Base-by-base conservation (phyloP, 2,797 vertebrate species). In the Oryzias sinensis region DNA sequence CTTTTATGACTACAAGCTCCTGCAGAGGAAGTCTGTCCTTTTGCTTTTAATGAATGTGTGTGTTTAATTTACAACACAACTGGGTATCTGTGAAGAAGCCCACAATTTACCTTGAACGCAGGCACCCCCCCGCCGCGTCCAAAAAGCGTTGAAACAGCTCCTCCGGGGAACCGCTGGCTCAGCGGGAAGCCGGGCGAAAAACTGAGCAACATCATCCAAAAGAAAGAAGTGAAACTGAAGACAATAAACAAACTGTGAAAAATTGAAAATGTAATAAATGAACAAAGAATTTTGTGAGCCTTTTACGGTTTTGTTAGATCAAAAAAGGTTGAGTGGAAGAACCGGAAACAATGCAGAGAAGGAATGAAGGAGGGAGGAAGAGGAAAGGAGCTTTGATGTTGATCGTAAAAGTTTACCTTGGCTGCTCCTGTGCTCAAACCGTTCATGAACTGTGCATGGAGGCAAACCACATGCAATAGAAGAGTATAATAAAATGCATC, bases 41-140 rank as follows among this genome's bases (percentile, higher is more conserved):
- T 56, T 63, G 49, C 64, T 68, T 90, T 88, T 91, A 89, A 88
- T 89, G 86, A 84, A 84, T 74, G 86, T 80, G 84, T 88, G 89
- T 81, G 88, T 91, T 87, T 83, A 86, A 90, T 91, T 88, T 83
- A 87, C 33, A 60, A 70, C 82, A 43, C 81, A 58, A 83, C 82
- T 88, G 87, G 85, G 74, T 74, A 79, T 78, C 76, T 73, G 68
- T 74, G 80, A 77, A 63, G 76, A 37, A 57, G 63, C 65, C 65
- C 76, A 57, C 72, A 65, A 72, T 70, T 76, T 80, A 57, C 87
- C 84, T 87, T 87, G 80, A 92, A 86, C 82, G 79, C 40, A 41
- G 55, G 49, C 45, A 76, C 85, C 63, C 82, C 20, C 88, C 88
- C 43, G 68, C 71, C 5, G 87, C 57, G 85, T 70, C 76, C 76